phyloP scores from a whole-genome alignment of 2,113 vertebrate genomes.

The Campylomormyrus numenius region DNA sequence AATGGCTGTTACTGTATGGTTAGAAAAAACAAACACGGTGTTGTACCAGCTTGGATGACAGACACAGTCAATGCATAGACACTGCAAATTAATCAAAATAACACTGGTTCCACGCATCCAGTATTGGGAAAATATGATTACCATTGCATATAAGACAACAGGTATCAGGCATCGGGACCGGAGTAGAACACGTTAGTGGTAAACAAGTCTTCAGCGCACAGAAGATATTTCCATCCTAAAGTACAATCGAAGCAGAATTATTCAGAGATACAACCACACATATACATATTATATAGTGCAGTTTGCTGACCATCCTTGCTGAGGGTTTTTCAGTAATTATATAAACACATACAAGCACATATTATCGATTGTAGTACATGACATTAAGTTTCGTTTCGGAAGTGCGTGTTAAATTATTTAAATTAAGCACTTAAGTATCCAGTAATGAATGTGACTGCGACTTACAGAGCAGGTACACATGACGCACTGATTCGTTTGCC shows the following conservation, averaged over 20 bases:
- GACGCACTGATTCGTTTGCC: slow-evolving; percentile 79
- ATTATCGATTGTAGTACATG: neutral
- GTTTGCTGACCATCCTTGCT: neutral
- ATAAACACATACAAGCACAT: neutral
- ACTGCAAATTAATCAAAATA: neutral
- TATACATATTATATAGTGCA: neutral
- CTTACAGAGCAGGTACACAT: slow-evolving; percentile 90
- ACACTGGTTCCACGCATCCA: neutral
- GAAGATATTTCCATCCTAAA: slow-evolving; percentile 87
- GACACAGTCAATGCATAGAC: neutral
- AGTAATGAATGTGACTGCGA: neutral
- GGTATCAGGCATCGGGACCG: slow-evolving; percentile 64
- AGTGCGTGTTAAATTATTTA: neutral
- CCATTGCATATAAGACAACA: slow-evolving; percentile 88
- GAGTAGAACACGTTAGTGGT: slow-evolving; percentile 68
- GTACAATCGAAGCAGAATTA: neutral
- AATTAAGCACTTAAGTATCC: neutral
- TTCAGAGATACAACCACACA: neutral
- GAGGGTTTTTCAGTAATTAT: neutral
- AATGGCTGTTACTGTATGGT: slow-evolving; percentile 22
- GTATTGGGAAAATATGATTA: slow-evolving; percentile 44
- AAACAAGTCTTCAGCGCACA: slow-evolving; percentile 85
- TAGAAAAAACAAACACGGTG: slow-evolving; percentile 37
- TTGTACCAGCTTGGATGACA: neutral
- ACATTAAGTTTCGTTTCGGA: neutral